phyloP scores from a whole-genome alignment of 92 coral and sea anemone species.

The Zoanthus sociatus region DNA sequence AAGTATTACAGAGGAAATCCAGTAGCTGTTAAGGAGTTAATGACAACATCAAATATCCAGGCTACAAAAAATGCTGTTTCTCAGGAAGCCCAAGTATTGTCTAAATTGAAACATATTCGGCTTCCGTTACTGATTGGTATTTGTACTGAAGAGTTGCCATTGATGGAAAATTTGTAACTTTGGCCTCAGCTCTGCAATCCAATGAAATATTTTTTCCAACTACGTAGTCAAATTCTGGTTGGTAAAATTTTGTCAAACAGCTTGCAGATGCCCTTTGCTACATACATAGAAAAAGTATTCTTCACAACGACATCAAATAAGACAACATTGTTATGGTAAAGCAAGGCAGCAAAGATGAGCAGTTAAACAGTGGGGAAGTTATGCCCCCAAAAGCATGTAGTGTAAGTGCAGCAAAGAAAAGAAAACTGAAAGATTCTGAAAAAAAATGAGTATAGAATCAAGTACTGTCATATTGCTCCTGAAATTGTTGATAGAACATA shows the following conservation, averaged over 20 bases:
- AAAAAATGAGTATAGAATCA: background rate
- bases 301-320: conserved; percentile 33
- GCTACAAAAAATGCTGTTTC: background rate
- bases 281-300: conserved; percentile 37
- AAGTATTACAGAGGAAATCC: conserved; percentile 5
- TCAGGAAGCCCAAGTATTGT: background rate
- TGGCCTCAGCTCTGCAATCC: background rate
- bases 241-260: background rate
- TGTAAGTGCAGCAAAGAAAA: background rate
- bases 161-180: background rate
- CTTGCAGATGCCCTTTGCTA: too few species aligned
- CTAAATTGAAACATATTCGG: background rate
- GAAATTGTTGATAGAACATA: too few species aligned
- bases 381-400: conserved; percentile 24
- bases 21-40: conserved; percentile 14
- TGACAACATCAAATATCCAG: too few species aligned
- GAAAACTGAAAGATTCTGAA: conserved; percentile 3
- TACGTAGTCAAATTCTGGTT: background rate
- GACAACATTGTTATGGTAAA: conserved; percentile 40
- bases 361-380: background rate
- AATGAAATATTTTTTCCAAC: background rate
- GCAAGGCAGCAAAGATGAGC: background rate
- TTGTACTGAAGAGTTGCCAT: conserved; percentile 12
- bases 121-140: conserved; percentile 13
- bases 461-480: too few species aligned